Base-by-base conservation (phyloP, 2,113 vertebrate genomes). In the Orycteropus afer region DNA sequence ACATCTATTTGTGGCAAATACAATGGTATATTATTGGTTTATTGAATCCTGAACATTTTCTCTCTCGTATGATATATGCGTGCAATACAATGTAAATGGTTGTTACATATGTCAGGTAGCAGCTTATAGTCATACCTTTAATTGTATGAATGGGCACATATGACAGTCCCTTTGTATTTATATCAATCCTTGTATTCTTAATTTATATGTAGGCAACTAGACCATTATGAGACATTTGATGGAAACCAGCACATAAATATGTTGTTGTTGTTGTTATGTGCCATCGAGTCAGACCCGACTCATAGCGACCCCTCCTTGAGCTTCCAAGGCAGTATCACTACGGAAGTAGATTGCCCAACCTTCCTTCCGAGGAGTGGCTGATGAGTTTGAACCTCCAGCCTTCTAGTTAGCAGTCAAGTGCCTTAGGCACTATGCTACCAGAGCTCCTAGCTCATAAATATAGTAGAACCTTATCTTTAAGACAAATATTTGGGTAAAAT, bases 21-120 rank as follows among this genome's bases (percentile, higher is more conserved):
- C 1, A 12, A 22, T 17, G 7, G 74, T 47, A n/a, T 71, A 84
- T 78, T 74, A 83, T 32, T 87, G 32, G n/a, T n/a, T n/a, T n/a
- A n/a, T n/a, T n/a, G n/a, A 96, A 55, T 83, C 18, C 59, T 77
- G 91, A 93, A 92, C 8, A 67, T 86, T 93, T 94, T 59, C 18
- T 89, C 29, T 76, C 76, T 78, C 32, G 32, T 53, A 42, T 81
- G 51, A 78, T 84, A 84, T 18, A 59, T 59, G 22, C 25, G 25
- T 17, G 25, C 25, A 59, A 7, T 59, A 55, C 9, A n/a, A 40
- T 22, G 15, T 65, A n/a, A 90, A 42, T 51, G 45, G 40, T 11
- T 78, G 51, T 13, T 74, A 3, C 14, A 77, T n/a, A 57, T 86
- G 65, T 17, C 29, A 45, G 3, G 1, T 47, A 86, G 37, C 34